These are phyloP conservation scores for Leucophenga varia DNA, from an alignment of 1,140 invertebrate genomes.

Conservation along the genomic window DNA sequence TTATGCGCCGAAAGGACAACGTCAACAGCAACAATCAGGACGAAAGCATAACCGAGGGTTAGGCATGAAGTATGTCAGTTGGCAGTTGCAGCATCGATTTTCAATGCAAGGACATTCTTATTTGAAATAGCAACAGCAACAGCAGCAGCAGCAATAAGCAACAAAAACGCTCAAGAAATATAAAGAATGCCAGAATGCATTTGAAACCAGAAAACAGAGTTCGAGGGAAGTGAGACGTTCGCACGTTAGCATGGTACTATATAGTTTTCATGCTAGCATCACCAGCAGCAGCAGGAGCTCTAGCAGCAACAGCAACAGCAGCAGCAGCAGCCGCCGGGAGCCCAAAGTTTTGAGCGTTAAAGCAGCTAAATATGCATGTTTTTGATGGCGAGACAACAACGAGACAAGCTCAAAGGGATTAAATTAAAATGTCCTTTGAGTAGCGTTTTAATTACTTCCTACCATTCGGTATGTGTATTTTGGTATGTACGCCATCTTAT, in stretches of 20 bases:
- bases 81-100: too few species aligned
- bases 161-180: too few species aligned
- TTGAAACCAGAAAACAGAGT: slow-evolving; percentile 18
- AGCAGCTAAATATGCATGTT: slow-evolving; percentile 38
- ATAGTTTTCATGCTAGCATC: slow-evolving; percentile 3
- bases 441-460: slow-evolving; percentile 53
- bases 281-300: not conserved
- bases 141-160: too few species aligned
- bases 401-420: slow-evolving; percentile 52
- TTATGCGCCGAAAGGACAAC: slow-evolving; percentile 27
- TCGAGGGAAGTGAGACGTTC: slow-evolving; percentile 10
- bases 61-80: too few species aligned
- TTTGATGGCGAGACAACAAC: slow-evolving; percentile 50
- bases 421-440: slow-evolving; percentile 53
- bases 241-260: not conserved
- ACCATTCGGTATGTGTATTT: too few species aligned
- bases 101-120: too few species aligned
- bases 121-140: too few species aligned
- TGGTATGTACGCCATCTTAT: too few species aligned
- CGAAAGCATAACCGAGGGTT: too few species aligned
- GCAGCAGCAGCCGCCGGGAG: slow-evolving; percentile 15
- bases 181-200: too few species aligned
- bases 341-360: slow-evolving; percentile 33
- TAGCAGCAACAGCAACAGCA: not conserved
- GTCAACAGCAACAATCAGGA: not conserved